Evolutionary conservation across 1,140 invertebrate genomes (phyloP).

Genomic region (Drosophila neocordata): DNA sequence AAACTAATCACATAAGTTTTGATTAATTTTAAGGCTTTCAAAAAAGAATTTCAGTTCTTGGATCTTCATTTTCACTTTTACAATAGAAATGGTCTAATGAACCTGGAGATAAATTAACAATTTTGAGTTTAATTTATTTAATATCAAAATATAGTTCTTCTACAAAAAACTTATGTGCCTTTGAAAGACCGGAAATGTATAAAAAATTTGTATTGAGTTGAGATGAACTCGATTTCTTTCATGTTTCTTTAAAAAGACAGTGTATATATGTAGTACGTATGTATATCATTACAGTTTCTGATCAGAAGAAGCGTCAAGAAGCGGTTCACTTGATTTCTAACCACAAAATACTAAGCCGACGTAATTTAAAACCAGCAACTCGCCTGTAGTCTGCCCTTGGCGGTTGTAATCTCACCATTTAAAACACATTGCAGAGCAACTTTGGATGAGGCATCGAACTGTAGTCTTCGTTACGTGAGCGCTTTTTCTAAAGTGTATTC

Average conservation of each 20-base stretch:
- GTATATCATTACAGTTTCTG: background rate
- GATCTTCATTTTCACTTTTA: too few relatives aligned
- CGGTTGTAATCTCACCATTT: background rate
- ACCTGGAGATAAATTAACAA: too few relatives aligned
- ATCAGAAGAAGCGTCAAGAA: slow-evolving; percentile 3
- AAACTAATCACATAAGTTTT: too few relatives aligned
- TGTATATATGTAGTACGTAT: background rate
- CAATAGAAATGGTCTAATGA: too few relatives aligned
- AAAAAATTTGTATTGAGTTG: too few relatives aligned
- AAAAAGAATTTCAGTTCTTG: too few relatives aligned
- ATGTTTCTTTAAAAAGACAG: background rate
- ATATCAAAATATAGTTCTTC: too few relatives aligned
- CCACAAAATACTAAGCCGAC: slow-evolving; percentile 2
- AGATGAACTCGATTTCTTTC: background rate
- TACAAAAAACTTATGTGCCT: too few relatives aligned
- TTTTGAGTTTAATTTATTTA: too few relatives aligned
- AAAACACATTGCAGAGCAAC: background rate
- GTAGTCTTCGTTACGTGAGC: background rate
- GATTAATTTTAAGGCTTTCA: too few relatives aligned
- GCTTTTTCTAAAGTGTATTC: background rate
- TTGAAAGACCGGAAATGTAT: too few relatives aligned
- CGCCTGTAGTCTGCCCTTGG: background rate
- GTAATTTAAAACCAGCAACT: slow-evolving; percentile 4
- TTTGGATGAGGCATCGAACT: background rate
- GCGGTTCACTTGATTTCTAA: slow-evolving; percentile 7